phyloP scores from a whole-genome alignment of 92 coral and sea anemone species.

The Blastomussa wellsi region DNA sequence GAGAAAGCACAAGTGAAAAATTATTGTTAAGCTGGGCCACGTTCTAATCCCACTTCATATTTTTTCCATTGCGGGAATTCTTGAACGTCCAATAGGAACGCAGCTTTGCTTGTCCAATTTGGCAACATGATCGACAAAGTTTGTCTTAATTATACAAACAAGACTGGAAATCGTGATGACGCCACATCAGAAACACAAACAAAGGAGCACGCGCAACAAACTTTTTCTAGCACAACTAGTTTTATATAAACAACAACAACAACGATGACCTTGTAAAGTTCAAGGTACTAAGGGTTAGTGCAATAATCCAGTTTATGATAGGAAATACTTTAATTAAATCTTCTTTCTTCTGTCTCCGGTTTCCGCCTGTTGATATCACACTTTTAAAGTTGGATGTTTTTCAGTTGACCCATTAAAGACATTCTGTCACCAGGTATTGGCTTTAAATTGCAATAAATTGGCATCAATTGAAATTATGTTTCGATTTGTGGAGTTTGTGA shows the following conservation, averaged over 20 bases:
- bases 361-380: neutral
- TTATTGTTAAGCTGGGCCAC: neutral
- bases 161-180: neutral
- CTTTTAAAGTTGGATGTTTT: neutral
- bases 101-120: neutral
- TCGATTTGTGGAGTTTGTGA: neutral
- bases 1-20: neutral
- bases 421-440: neutral
- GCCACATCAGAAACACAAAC: neutral
- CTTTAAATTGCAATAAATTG: neutral
- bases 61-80: neutral
- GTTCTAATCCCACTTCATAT: neutral
- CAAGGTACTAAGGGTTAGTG: neutral
- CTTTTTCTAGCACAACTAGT: neutral
- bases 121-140: neutral
- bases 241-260: neutral
- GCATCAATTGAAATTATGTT: neutral
- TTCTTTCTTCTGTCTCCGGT: slow-evolving; percentile 28
- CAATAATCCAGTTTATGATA: slow-evolving; percentile 13
- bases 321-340: slow-evolving; percentile 34
- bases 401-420: neutral
- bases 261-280: neutral
- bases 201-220: neutral
- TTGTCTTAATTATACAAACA: neutral
- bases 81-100: neutral